These are phyloP conservation scores for Ptilodon capucinus DNA, from an alignment of 2,888 invertebrate species.

Conservation along the genomic window DNA sequence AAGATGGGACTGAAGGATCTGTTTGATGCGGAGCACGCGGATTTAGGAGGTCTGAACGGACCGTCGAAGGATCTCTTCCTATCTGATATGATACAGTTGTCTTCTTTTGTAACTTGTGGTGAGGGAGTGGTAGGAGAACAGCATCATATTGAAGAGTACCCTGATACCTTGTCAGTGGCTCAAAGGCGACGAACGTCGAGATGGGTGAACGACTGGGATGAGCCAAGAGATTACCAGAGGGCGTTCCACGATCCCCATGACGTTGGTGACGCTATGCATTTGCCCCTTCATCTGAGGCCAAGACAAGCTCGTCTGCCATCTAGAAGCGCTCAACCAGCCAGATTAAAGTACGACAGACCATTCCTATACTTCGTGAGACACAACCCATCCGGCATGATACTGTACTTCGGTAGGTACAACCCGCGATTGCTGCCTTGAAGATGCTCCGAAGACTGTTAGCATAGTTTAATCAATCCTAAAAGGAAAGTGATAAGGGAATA, in stretches of 20 bases:
- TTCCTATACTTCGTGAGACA: slow-evolving; percentile 95
- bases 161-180: slow-evolving; percentile 82
- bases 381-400: slow-evolving; percentile 94
- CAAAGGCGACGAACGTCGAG: slow-evolving; percentile 68
- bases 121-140: slow-evolving; percentile 87
- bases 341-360: slow-evolving; percentile 92
- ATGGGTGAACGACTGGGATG: slow-evolving; percentile 76
- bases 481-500: slow-evolving; percentile 75
- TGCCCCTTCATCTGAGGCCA: slow-evolving; percentile 87
- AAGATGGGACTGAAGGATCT: slow-evolving; percentile 92
- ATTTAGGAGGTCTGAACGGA: slow-evolving; percentile 92
- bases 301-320: slow-evolving; percentile 88
- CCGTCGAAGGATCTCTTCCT: slow-evolving; percentile 89
- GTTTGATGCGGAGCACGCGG: slow-evolving; percentile 89
- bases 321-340: slow-evolving; percentile 83
- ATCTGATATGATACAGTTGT: slow-evolving; percentile 92
- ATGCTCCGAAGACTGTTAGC: slow-evolving; percentile 72
- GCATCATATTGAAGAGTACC: slow-evolving; percentile 92
- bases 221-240: slow-evolving; percentile 85
- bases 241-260: slow-evolving; percentile 86
- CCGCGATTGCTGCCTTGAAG: slow-evolving; percentile 89
- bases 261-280: slow-evolving; percentile 75
- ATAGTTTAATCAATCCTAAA: slow-evolving; percentile 72
- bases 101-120: slow-evolving; percentile 92
- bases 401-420: slow-evolving; percentile 94